Evolutionary conservation across 2,113 vertebrate genomes (phyloP).

Genomic region (Tautogolabrus adspersus): DNA sequence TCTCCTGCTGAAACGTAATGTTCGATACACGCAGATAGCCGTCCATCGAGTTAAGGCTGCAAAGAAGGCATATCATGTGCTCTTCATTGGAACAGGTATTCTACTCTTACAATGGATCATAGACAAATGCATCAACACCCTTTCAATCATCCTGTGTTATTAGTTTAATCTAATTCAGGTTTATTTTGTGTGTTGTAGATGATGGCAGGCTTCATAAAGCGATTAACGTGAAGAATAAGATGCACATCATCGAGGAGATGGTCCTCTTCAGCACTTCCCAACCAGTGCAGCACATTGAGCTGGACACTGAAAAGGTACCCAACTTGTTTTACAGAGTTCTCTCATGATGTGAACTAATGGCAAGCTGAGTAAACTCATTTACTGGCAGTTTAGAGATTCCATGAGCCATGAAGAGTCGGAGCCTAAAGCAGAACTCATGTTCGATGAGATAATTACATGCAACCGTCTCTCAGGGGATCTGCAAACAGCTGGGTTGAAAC

Average conservation of each 20-base stretch:
- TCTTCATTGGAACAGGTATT: conserved; percentile 94
- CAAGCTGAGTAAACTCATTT: conserved; percentile 51
- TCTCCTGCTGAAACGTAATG: conserved; percentile 87
- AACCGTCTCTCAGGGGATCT: conserved; percentile 60
- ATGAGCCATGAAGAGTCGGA: conserved; percentile 43
- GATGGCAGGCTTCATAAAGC: conserved; percentile 94
- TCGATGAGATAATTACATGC: conserved; percentile 67
- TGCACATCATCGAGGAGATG: conserved; percentile 93
- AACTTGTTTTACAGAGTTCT: conserved; percentile 10
- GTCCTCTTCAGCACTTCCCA: conserved; percentile 85
- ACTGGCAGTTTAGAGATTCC: conserved; percentile 55
- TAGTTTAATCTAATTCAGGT: not conserved
- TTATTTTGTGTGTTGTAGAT: conserved; percentile 79
- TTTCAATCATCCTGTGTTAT: not conserved
- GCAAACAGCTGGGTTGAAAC: conserved; percentile 67
- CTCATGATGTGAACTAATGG: conserved; percentile 27
- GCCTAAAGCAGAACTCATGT: conserved; percentile 40
- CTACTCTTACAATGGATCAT: not conserved
- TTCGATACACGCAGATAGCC: conserved; percentile 89
- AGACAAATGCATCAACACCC: not conserved
- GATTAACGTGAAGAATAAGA: conserved; percentile 80
- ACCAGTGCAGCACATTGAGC: conserved; percentile 89
- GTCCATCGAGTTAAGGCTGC: conserved; percentile 85
- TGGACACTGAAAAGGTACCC: conserved; percentile 87
- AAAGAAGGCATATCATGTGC: conserved; percentile 84